phyloP scores from a whole-genome alignment of 2,113 vertebrate genomes.

The Ceyx melanurus region DNA sequence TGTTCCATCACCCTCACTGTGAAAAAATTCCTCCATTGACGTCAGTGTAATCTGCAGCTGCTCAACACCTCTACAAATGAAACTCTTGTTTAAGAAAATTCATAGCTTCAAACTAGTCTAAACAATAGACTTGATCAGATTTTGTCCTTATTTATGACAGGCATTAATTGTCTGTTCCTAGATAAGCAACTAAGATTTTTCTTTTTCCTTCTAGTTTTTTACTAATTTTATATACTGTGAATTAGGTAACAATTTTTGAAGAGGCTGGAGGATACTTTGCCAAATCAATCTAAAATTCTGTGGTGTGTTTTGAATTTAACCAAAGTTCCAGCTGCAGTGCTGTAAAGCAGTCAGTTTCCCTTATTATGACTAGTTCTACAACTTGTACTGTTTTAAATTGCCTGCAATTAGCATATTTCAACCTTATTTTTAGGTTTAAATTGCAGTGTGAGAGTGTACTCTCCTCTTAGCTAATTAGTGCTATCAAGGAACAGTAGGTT shows the following conservation, averaged over 20 bases:
- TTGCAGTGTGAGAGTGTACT: conserved; percentile 90
- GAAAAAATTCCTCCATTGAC: background rate
- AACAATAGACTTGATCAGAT: background rate
- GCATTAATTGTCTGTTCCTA: background rate
- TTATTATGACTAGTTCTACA: conserved; percentile 88
- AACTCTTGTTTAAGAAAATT: background rate
- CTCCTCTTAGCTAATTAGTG: conserved; percentile 95
- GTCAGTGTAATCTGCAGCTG: background rate
- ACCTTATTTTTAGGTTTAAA: conserved; percentile 95
- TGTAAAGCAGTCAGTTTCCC: conserved; percentile 81
- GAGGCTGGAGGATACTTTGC: conserved; percentile 67
- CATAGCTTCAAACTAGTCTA: background rate
- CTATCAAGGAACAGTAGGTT: conserved; percentile 97
- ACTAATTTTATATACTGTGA: background rate
- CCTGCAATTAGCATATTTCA: conserved; percentile 93
- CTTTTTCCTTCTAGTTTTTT: background rate
- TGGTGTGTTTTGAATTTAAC: conserved; percentile 79
- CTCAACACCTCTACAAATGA: background rate
- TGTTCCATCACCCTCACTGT: too few species aligned
- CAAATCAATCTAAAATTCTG: conserved; percentile 73
- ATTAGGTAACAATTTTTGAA: conserved; percentile 26
- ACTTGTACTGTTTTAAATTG: conserved; percentile 87
- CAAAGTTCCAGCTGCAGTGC: conserved; percentile 80
- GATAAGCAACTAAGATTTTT: background rate
- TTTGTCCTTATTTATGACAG: background rate